Percentiles rank a stretch among this genome's conserved stretches.
These are phyloP conservation scores for Xyrichtys novacula DNA, from an alignment of 2,797 vertebrate species.

Conservation along the genomic window DNA sequence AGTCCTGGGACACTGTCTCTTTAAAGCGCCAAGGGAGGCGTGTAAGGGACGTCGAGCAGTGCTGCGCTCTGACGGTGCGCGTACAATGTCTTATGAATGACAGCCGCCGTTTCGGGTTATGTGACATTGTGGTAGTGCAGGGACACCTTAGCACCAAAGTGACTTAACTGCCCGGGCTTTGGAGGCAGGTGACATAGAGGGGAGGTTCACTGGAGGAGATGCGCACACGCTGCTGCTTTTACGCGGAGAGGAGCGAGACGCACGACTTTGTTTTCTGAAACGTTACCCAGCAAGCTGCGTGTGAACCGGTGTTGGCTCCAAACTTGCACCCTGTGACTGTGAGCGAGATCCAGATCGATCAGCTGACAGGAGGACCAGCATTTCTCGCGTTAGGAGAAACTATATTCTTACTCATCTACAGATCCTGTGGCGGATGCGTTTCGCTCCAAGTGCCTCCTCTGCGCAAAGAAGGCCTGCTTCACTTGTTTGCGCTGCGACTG, in stretches of 20 bases:
- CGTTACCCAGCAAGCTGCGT: slow-evolving; percentile 33
- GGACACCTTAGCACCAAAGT: slow-evolving; percentile 39
- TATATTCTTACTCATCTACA: not conserved
- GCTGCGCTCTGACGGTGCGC: slow-evolving; percentile 34
- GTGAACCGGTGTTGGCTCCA: not conserved
- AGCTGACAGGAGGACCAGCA: not conserved
- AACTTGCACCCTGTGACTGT: not conserved
- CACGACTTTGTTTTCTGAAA: slow-evolving; percentile 5
- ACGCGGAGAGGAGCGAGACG: slow-evolving; percentile 39
- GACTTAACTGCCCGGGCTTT: not conserved
- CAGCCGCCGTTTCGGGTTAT: slow-evolving; percentile 38
- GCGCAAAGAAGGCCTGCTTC: not conserved
- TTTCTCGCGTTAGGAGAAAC: not conserved
- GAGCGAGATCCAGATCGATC: slow-evolving; percentile 1
- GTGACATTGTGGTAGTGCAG: slow-evolving; percentile 68
- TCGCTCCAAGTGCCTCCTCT: not conserved
- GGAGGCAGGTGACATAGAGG: not conserved
- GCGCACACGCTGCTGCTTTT: slow-evolving; percentile 23
- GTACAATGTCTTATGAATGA: slow-evolving; percentile 58
- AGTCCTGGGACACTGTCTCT: slow-evolving; percentile 62
- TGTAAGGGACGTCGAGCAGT: slow-evolving; percentile 47
- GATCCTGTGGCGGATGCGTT: slow-evolving; percentile 9
- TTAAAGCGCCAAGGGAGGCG: slow-evolving; percentile 74
- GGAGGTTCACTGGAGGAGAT: slow-evolving; percentile 3
- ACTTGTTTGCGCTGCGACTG: not conserved